phyloP scores from a whole-genome alignment of 2,888 invertebrate genomes.

The Sarcophaga variegata region DNA sequence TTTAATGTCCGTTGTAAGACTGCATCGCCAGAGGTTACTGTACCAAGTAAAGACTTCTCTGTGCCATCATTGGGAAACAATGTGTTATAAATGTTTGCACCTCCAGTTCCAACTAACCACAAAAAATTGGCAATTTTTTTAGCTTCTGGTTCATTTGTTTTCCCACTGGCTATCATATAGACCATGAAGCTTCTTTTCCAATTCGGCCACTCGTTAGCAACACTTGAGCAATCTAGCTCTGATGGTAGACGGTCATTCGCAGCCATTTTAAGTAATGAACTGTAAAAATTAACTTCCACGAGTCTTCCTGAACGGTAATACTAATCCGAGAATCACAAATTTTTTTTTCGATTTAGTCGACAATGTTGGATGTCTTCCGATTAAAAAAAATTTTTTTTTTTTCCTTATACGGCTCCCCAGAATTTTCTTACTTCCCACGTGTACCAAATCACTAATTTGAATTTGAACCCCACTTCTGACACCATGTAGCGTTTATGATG shows the following conservation, averaged over 20 bases:
- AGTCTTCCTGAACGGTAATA: too few species aligned
- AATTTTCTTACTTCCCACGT: too few species aligned
- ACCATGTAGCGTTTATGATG: too few species aligned
- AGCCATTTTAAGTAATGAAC: not conserved
- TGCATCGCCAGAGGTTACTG: too few species aligned
- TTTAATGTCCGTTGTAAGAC: too few species aligned
- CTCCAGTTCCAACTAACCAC: slow-evolving; percentile 57
- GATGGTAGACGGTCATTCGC: slow-evolving; percentile 39
- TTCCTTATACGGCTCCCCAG: too few species aligned
- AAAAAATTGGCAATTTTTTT: slow-evolving; percentile 56
- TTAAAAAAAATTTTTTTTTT: too few species aligned
- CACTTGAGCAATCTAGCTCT: not conserved
- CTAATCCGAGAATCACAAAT: too few species aligned
- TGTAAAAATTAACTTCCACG: too few species aligned
- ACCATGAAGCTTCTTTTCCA: slow-evolving; percentile 55
- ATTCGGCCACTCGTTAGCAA: slow-evolving; percentile 33
- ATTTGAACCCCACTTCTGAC: not conserved
- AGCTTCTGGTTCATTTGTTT: slow-evolving; percentile 27
- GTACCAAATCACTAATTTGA: too few species aligned
- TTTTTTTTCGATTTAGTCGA: too few species aligned
- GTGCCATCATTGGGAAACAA: slow-evolving; percentile 66
- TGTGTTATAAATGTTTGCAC: slow-evolving; percentile 61
- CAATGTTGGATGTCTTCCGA: too few species aligned
- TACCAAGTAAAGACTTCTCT: slow-evolving; percentile 39
- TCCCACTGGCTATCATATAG: not conserved